phyloP scores from a whole-genome alignment of 2,797 vertebrate species.

The Hydrocynus forskahlii region DNA sequence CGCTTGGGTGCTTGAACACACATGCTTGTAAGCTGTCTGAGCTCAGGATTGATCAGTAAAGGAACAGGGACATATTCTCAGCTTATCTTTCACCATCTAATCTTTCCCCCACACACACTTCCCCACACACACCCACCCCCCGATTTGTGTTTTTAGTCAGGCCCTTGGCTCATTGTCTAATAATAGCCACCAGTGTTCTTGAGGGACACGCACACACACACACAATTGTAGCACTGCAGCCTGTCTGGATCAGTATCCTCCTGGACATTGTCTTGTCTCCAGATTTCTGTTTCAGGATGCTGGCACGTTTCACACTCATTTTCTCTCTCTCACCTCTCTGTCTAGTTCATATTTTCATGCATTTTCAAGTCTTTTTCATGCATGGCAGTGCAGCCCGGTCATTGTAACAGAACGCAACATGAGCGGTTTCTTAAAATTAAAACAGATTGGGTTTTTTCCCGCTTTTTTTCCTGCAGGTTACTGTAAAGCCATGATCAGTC shows the following conservation, averaged over 20 bases:
- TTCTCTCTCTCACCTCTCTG: slow-evolving; percentile 49
- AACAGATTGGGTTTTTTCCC: no score
- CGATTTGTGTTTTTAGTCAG: no score
- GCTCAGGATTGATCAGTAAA: background rate
- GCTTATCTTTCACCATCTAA: background rate
- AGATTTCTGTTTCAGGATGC: slow-evolving; percentile 9
- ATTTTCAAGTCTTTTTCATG: slow-evolving; percentile 50
- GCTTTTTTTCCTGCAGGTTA: no score
- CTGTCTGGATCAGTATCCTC: slow-evolving; percentile 4
- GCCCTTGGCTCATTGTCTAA: slow-evolving; percentile 12
- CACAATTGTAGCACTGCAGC: slow-evolving; percentile 10
- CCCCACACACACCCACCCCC: no score
- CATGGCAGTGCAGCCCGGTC: background rate
- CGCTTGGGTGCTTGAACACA: background rate
- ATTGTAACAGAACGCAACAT: background rate
- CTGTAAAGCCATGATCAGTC: no score
- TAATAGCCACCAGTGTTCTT: slow-evolving; percentile 1
- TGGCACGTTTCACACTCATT: background rate
- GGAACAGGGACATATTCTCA: background rate
- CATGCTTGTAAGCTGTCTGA: background rate
- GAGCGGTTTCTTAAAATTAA: background rate
- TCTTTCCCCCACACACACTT: background rate
- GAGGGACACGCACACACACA: slow-evolving; percentile 10
- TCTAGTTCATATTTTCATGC: background rate
- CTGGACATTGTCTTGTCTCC: slow-evolving; percentile 24